phyloP scores from a whole-genome alignment of 1,140 invertebrate genomes.

The Dreissena rostriformis region DNA sequence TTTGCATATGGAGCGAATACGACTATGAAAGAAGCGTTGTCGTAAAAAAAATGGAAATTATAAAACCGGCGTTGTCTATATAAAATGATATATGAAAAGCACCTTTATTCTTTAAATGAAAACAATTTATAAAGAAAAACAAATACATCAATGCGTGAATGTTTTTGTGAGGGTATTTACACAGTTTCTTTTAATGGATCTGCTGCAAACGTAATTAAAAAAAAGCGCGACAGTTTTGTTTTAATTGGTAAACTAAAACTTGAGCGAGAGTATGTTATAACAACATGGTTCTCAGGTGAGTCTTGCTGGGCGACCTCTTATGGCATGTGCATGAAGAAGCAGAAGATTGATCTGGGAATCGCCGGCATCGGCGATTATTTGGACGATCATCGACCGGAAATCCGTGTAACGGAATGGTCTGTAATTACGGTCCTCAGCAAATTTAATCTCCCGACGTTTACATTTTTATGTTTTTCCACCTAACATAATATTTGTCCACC shows the following conservation, averaged over 20 bases:
- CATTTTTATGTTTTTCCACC: too few relatives aligned
- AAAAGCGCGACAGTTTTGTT: neutral
- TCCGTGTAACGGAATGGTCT: conserved; percentile 25
- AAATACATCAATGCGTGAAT: neutral
- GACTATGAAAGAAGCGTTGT: neutral
- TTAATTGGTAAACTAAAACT: neutral
- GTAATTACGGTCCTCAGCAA: neutral
- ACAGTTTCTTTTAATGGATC: neutral
- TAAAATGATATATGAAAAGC: too few relatives aligned
- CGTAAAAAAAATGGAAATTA: neutral
- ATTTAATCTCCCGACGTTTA: too few relatives aligned
- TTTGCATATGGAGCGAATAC: neutral
- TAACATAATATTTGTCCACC: too few relatives aligned
- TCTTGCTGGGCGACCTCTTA: conserved; percentile 40
- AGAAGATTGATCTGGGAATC: conserved; percentile 18
- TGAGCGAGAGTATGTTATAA: neutral
- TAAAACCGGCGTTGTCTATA: too few relatives aligned
- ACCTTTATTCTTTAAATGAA: too few relatives aligned
- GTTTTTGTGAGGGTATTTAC: neutral
- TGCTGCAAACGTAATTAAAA: neutral
- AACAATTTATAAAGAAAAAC: neutral
- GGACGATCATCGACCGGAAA: conserved; percentile 32
- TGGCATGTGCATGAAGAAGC: conserved; percentile 33
- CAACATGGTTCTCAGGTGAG: neutral
- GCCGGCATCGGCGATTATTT: conserved; percentile 11